Percentiles rank a stretch among this genome's conserved stretches.
Conservation (phyloP, 2,888 invertebrate genomes). For the Drosophila algonquin region DNA sequence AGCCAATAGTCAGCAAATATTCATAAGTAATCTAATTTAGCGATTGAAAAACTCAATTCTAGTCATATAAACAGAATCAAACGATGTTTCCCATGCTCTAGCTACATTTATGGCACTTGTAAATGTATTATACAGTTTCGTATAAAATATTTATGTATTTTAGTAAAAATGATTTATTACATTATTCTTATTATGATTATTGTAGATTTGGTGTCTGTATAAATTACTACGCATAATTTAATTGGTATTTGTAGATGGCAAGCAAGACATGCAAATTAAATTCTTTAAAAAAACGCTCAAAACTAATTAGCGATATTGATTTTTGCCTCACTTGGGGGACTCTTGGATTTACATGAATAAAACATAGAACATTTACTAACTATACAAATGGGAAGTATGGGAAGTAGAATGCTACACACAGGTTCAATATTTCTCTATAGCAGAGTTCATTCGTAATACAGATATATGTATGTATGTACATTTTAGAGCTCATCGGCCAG, state of each 20-base stretch:
- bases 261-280: conserved; percentile 23
- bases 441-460: conserved; percentile 30
- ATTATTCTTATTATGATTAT: conserved; percentile 24
- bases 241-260: conserved; percentile 26
- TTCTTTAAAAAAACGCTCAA: conserved; percentile 24
- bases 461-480: neutral
- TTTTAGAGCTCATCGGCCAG: conserved; percentile 92
- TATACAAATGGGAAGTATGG: conserved; percentile 51
- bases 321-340: conserved; percentile 25
- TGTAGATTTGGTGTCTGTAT: conserved; percentile 68
- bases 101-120: conserved; percentile 2
- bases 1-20: conserved; percentile 12
- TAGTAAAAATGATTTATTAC: conserved; percentile 61
- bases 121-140: conserved; percentile 7
- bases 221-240: conserved; percentile 54
- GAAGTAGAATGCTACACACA: conserved; percentile 58
- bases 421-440: conserved; percentile 43
- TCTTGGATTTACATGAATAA: conserved; percentile 46
- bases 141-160: conserved; percentile 30
- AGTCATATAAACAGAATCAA: conserved; percentile 15
- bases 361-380: conserved; percentile 52
- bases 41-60: conserved; percentile 10
- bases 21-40: conserved; percentile 20
- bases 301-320: conserved; percentile 30
- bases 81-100: neutral